Evolutionary conservation across 1,140 invertebrate species (phyloP).

Genomic region (Bombus soroeensis): DNA sequence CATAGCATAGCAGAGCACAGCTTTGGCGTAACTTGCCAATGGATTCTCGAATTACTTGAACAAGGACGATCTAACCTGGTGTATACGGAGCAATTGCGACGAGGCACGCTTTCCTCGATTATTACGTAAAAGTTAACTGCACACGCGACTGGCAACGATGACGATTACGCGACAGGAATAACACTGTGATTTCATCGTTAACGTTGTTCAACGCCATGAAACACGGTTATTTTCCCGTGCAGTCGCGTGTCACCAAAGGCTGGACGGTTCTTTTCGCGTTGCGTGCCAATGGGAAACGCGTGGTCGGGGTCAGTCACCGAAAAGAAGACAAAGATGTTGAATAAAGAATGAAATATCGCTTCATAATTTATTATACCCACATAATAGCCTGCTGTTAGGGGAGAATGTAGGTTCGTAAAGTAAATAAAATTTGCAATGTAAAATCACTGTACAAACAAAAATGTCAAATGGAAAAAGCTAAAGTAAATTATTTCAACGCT

Average conservation of each 20-base stretch:
- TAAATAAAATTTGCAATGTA: no score
- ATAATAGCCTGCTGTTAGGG: no score
- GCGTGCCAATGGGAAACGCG: neutral
- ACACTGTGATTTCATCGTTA: slow-evolving; percentile 12
- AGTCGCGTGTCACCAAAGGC: neutral
- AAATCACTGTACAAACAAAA: no score
- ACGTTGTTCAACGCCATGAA: neutral
- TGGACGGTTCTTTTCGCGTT: neutral
- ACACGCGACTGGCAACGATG: neutral
- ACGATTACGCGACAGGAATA: slow-evolving; percentile 20
- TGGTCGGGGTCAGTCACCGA: neutral
- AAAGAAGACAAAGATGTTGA: neutral
- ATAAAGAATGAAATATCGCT: neutral
- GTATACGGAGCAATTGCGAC: neutral
- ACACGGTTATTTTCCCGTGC: neutral
- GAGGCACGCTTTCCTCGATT: slow-evolving; percentile 30
- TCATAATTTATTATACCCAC: neutral
- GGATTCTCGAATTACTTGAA: no score
- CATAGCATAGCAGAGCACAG: no score
- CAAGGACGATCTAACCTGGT: neutral
- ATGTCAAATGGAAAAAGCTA: no score
- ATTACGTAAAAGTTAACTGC: slow-evolving; percentile 32
- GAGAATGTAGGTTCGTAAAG: no score
- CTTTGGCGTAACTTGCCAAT: no score
- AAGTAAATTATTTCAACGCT: no score